Percentiles rank a stretch among this genome's conserved stretches.
Conservation (phyloP, 2,888 invertebrate genomes). For the Pristionchus maxplancki region DNA sequence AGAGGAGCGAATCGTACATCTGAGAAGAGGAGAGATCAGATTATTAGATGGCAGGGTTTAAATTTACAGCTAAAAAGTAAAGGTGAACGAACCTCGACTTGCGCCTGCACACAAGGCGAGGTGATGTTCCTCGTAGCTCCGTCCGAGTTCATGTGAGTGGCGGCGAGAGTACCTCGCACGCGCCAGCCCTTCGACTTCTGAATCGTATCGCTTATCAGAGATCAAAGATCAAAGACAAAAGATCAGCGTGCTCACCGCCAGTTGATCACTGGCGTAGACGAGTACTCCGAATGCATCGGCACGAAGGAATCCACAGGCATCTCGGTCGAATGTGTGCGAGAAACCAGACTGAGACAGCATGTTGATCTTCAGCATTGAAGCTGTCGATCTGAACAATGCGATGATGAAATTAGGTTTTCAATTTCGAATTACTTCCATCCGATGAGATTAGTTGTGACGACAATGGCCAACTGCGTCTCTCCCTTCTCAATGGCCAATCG, state of each 20-base stretch:
- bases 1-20: conserved; percentile 41
- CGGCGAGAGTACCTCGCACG: background rate
- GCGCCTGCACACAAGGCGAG: conserved; percentile 30
- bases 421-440: conserved; percentile 55
- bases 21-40: background rate
- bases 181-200: conserved; percentile 54
- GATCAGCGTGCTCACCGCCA: conserved; percentile 34
- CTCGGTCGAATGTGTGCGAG: conserved; percentile 75
- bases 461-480: conserved; percentile 83
- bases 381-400: conserved; percentile 58
- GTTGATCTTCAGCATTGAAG: conserved; percentile 71
- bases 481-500: conserved; percentile 85
- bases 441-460: conserved; percentile 73
- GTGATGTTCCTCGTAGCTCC: conserved; percentile 34
- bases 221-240: background rate
- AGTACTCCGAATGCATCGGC: conserved; percentile 75
- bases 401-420: background rate
- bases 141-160: conserved; percentile 28
- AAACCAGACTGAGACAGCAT: conserved; percentile 72
- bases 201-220: conserved; percentile 53
- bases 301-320: conserved; percentile 77
- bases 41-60: background rate
- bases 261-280: conserved; percentile 7
- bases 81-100: conserved; percentile 40
- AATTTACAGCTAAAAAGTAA: too few relatives aligned